Evolutionary conservation across 2,113 vertebrate species (phyloP), one percentile per base, ranked within the genome.

Genomic region (Alligator mississippiensis): DNA sequence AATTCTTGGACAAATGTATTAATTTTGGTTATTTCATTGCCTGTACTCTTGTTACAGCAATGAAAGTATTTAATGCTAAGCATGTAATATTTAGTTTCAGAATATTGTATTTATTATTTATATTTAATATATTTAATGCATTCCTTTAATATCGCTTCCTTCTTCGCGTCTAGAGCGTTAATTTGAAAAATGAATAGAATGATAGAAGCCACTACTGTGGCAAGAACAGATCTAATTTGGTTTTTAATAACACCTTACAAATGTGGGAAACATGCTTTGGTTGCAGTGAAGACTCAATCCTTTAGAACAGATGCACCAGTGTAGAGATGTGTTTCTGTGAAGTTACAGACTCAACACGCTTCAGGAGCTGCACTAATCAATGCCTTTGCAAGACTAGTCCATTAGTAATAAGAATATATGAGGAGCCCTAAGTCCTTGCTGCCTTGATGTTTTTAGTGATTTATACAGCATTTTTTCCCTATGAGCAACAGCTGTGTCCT

Each of bases 401-500:
- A 24, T 55, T 60, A 18, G 38, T 66, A 34, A 58, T 66, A 11
- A 13, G 64, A 54, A 19, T 9, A 6, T 34, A 6, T 61, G 13
- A 27, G 81, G 8, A 80, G 1, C 76, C 34, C 59, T 47, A 59
- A 0, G 14, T 1, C 60, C 27, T 16, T 57, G 54, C 25, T 18
- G 22, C 60, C 72, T 64, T 66, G 13, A 72, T 34, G 68, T 47
- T 34, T 72, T 10, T 34, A 72, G 4, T 80, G 78, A 58, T 89
- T 87, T 80, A 30, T 24, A 4, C 7, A 62, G 88, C 82, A 83
- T 82, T 47, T 88, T 8, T 6, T 3, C 28, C 3, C 2, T 34
- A 61, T 62, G 27, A 90, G 24, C 82, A 77, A 38, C 11, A 85
- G 94, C 84, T 89, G 22, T 90, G 64, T 88, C 88, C 82, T 22